These are phyloP conservation scores for Tanypteryx hageni DNA, from an alignment of 2,888 invertebrate species.

Conservation along the genomic window DNA sequence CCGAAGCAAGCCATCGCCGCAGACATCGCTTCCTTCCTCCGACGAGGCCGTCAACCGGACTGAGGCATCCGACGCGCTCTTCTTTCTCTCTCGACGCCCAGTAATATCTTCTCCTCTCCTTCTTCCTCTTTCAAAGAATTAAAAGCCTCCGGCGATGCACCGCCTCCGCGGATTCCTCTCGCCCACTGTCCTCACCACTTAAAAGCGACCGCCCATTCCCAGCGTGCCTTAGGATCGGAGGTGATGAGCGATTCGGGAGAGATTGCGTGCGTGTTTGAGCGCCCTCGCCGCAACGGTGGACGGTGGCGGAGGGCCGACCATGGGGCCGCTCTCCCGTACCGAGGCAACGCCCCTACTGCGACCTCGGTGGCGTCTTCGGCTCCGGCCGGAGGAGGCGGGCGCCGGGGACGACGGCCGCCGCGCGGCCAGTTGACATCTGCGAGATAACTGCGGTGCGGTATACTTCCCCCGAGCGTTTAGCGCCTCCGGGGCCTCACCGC, in stretches of 20 bases:
- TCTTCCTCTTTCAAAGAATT: constrained; percentile 12
- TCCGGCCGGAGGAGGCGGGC: constrained; percentile 4
- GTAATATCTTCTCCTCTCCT: background rate
- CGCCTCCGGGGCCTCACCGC: constrained; percentile 4
- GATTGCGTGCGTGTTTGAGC: constrained; percentile 37
- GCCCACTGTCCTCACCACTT: background rate
- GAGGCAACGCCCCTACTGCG: constrained; percentile 17
- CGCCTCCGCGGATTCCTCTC: constrained; percentile 24
- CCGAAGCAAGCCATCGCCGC: constrained; percentile 79
- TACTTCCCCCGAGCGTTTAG: background rate
- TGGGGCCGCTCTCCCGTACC: background rate
- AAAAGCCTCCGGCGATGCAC: background rate
- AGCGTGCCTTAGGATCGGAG: background rate
- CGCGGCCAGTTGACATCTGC: constrained; percentile 46
- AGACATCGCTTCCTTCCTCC: constrained; percentile 21
- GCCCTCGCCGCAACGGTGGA: background rate
- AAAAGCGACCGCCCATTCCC: constrained; percentile 12
- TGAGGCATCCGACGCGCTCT: constrained; percentile 45
- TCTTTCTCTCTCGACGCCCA: constrained; percentile 33
- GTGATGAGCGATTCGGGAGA: constrained; percentile 24
- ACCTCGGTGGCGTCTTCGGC: constrained; percentile 20
- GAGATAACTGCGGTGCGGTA: background rate
- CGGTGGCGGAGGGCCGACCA: background rate
- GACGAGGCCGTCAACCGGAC: background rate
- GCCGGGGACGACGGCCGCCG: constrained; percentile 8